Evolutionary conservation across 1,140 invertebrate species (phyloP), one percentile per base, ranked within the genome.

Genomic region (Drosophila hydei): DNA sequence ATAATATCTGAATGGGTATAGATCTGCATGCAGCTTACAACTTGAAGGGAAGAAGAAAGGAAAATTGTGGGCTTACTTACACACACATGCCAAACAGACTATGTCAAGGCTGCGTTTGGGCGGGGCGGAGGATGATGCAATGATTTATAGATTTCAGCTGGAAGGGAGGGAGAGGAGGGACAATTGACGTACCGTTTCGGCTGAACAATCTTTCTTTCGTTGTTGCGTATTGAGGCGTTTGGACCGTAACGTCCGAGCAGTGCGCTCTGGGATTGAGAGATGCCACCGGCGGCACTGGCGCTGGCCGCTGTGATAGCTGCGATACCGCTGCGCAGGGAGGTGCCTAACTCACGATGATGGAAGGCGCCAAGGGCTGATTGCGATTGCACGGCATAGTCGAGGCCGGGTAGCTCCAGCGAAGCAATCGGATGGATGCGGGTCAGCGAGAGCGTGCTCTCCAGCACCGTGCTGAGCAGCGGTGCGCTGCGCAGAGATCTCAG

Each of bases 401-500:
- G 85, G 30, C 90, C 90, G 21, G 90, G 90, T 40, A 91, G 67
- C 61, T 91, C 90, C 79, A 91, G 75, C 65, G 90, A 91, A n/a
- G 90, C 78, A 40, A 91, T 91, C 77, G 90, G 90, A 72, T 91
- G 90, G 68, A 91, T 91, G 71, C 90, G 90, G 72, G 90, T 91
- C 64, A 91, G 65, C 48, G 90, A 91, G 45, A 91, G 77, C 11
- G 90, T 91, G 67, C 90, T 91, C 74, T 91, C 90, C 51, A 91
- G 60, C 43, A 91, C 90, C 67, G 90, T 91, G 52, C 90, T 91
- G 12, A 91, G 79, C 59, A 91, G 72, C 50, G 90, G 90, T 40
- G 90, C 90, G 72, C 90, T 91, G 72, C 90, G 88, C 69, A 91
- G 90, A 73, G 90, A 91, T 89, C 90, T 91, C 54, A 91, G 78